Evolutionary conservation across 1,140 invertebrate species (phyloP), one percentile per base, ranked within the genome.

Genomic region (Laodelphax striatellus): DNA sequence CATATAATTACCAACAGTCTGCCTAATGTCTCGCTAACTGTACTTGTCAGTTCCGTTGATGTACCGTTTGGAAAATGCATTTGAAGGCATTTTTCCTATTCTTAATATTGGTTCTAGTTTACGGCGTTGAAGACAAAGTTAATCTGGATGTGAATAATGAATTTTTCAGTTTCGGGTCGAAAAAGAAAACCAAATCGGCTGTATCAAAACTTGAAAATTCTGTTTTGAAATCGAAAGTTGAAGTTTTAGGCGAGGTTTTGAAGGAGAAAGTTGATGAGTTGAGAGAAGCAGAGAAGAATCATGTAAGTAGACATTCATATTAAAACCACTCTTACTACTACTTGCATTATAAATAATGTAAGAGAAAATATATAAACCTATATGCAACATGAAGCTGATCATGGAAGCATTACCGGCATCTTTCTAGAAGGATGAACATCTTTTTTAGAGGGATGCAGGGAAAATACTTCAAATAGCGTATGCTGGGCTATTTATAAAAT

Each of bases 181-280:
- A 43, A 17, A 71, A 71, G 53, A 67, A 65, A 46, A 44, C 66
- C 16, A 70, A 71, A 61, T 64, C 66, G 42, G 43, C 41, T 16
- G 19, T 28, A 52, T 55, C 60, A 21, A 69, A 67, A 55, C 46
- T 68, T 24, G 69, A 69, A 52, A 71, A 70, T 54, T 65, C 65
- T 57, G 66, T 71, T 19, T 66, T 70, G 17, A 77, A 77, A 5
- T 60, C 59, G 4, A 81, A 82, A 69, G 75, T 83, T 13, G 79
- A 82, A 52, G 72, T 75, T 4, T 67, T 81, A 8, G 80, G 80
- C 8, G 72, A 74, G 28, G 69, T 79, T 4, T 72, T 83, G 11
- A 81, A 80, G 61, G 70, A 72, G 58, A 76, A 79, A 58, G 76
- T 82, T 1, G 70, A 77, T 13, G 63, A 58, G 21, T 64, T 76